phyloP scores from a whole-genome alignment of 2,797 vertebrate genomes.

The Darevskia nairensis region DNA sequence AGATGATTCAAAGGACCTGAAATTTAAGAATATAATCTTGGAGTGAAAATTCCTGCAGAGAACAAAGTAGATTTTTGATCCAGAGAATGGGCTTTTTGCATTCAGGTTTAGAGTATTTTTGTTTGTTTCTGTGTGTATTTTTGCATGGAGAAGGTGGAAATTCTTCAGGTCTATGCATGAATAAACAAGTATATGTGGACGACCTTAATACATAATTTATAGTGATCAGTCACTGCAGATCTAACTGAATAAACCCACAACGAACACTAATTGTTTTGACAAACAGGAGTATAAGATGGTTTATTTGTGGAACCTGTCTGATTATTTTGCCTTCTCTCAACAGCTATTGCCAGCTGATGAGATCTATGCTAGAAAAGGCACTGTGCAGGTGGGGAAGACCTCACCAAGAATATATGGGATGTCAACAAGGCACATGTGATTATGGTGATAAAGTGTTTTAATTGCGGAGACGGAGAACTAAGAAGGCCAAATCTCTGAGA shows the following conservation, averaged over 20 bases:
- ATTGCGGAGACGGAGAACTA: conserved; percentile 44
- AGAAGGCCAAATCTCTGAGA: conserved; percentile 47
- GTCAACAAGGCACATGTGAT: conserved; percentile 59
- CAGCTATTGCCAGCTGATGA: conserved; percentile 53
- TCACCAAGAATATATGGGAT: conserved; percentile 49
- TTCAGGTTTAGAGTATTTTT: conserved; percentile 1
- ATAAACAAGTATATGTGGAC: conserved; percentile 92
- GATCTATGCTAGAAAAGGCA: conserved; percentile 41
- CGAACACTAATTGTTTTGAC: conserved; percentile 90
- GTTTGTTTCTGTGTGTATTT: conserved; percentile 62
- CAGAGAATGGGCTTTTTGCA: conserved; percentile 27
- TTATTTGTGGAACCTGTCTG: conserved; percentile 58
- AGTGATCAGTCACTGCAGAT: conserved; percentile 86
- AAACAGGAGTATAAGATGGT: conserved; percentile 79
- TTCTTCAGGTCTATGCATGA: conserved; percentile 88
- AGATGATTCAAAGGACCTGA: conserved; percentile 48
- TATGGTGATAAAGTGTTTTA: conserved; percentile 46
- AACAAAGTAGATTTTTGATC: conserved; percentile 63
- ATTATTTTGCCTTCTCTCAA: conserved; percentile 61
- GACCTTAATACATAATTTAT: conserved; percentile 94
- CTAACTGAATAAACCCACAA: conserved; percentile 83
- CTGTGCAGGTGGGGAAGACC: conserved; percentile 15
- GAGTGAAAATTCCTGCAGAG: conserved; percentile 37
- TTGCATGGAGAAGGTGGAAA: conserved; percentile 74
- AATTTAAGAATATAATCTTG: not conserved